A percentile compares a stretch with the other conserved stretches of the same genome.
These are phyloP conservation scores for Carassius auratus DNA, from an alignment of 2,113 vertebrate genomes.

Conservation along the genomic window DNA sequence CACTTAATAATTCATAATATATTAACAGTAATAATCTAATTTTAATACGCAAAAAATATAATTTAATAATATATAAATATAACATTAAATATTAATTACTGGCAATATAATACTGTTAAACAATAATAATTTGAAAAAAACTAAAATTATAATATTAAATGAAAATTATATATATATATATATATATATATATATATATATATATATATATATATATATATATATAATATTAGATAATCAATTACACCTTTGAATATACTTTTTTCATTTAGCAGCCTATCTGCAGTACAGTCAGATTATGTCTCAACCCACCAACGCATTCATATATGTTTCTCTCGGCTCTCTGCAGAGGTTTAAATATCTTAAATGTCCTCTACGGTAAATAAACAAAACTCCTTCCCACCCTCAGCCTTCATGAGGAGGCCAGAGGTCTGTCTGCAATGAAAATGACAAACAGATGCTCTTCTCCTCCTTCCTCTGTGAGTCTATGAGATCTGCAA, in stretches of 20 bases:
- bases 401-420: not conserved
- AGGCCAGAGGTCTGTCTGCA: conserved; percentile 30
- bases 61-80: too few relatives aligned
- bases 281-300: not conserved
- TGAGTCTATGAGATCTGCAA: conserved; percentile 28
- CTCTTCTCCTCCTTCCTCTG: not conserved
- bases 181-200: too few relatives aligned
- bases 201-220: too few relatives aligned
- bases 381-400: conserved; percentile 16
- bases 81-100: too few relatives aligned
- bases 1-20: too few relatives aligned
- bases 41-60: too few relatives aligned
- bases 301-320: not conserved
- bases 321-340: not conserved
- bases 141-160: not conserved
- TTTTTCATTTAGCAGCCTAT: not conserved
- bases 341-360: not conserved
- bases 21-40: too few relatives aligned
- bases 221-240: not conserved
- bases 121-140: too few relatives aligned
- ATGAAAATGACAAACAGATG: conserved; percentile 24
- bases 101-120: too few relatives aligned
- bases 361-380: conserved; percentile 5
- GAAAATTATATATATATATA: not conserved
- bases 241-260: not conserved